Conservation (phyloP, 37 sponge, comb jelly and placozoan genomes). For the Beroe forskalii region DNA sequence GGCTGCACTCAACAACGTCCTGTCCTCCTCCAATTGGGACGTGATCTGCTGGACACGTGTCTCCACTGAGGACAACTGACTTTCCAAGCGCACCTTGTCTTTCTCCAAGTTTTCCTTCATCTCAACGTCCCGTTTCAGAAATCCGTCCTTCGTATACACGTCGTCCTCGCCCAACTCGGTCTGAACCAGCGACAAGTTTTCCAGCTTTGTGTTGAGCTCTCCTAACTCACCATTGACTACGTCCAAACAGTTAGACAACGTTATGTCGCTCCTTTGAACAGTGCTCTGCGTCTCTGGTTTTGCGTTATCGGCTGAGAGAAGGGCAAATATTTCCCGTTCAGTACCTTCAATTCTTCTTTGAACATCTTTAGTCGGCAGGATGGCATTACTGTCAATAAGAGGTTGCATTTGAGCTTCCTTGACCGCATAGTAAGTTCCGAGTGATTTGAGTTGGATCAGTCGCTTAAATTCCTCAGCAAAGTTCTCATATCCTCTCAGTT, state of each 20-base stretch:
- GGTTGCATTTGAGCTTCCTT: constrained; percentile 59
- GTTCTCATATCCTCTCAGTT: constrained; percentile 37
- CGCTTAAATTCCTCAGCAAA: constrained; percentile 36
- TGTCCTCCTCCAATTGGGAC: not conserved
- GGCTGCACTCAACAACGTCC: not conserved
- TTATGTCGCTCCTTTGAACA: not conserved
- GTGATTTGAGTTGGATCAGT: not conserved
- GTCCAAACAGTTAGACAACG: not conserved
- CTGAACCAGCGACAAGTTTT: not conserved
- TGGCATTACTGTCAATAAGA: not conserved
- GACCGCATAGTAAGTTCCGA: constrained; percentile 40
- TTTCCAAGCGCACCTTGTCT: not conserved
- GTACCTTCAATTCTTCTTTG: constrained; percentile 60
- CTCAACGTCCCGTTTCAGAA: constrained; percentile 32
- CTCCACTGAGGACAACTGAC: not conserved
- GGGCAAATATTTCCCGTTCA: constrained; percentile 45
- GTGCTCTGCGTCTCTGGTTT: not conserved
- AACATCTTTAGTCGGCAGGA: constrained; percentile 31
- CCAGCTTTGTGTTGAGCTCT: not conserved
- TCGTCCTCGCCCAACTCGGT: not conserved
- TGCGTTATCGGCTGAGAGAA: constrained; percentile 25
- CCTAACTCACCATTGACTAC: not conserved
- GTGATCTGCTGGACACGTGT: not conserved
- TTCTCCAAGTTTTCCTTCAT: not conserved
- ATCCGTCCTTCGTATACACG: constrained; percentile 46